Evolutionary conservation across 1,140 invertebrate genomes (phyloP).

Genomic region (Pararge aegeria): DNA sequence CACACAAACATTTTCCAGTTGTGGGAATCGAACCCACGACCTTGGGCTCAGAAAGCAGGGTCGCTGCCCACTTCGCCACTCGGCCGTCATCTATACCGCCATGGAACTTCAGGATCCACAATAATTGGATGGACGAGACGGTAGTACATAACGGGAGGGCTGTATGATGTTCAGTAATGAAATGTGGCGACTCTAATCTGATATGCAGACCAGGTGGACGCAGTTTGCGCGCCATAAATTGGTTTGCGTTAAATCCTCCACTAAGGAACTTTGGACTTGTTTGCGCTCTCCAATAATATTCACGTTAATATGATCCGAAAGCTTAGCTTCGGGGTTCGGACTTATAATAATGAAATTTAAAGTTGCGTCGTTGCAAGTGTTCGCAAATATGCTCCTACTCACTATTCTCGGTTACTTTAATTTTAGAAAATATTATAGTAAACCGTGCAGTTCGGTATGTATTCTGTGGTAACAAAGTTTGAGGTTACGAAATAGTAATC

Average conservation of each 20-base stretch:
- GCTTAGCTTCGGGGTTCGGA: neutral
- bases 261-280: conserved; percentile 1
- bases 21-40: too few species aligned
- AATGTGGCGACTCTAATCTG: conserved; percentile 1
- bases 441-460: neutral
- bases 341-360: neutral
- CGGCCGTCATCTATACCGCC: too few species aligned
- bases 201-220: neutral
- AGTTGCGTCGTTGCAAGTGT: neutral
- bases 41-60: too few species aligned
- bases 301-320: conserved; percentile 7
- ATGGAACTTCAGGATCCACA: neutral
- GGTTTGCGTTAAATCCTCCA: neutral
- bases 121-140: neutral
- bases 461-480: neutral
- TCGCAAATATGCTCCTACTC: neutral
- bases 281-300: conserved; percentile 3
- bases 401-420: neutral
- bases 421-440: neutral
- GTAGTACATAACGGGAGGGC: neutral
- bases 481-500: too few species aligned
- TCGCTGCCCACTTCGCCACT: too few species aligned
- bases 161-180: neutral
- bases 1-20: too few species aligned
- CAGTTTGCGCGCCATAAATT: neutral